Evolutionary conservation across 2,888 invertebrate genomes (phyloP).

Genomic region (Cataglyphis livida): DNA sequence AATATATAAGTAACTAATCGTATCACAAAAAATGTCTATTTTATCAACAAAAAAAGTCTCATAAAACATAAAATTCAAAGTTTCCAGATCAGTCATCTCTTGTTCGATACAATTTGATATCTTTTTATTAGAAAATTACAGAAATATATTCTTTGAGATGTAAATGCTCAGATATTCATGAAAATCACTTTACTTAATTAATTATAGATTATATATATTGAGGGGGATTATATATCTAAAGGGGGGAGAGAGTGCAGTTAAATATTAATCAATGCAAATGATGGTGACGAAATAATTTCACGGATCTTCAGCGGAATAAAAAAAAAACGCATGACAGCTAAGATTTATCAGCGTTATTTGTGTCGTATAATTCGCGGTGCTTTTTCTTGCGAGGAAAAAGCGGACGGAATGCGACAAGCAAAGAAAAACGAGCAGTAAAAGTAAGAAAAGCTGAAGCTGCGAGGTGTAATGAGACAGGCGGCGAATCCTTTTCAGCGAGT

Average conservation of each 20-base stretch:
- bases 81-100: not conserved
- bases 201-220: slow-evolving; percentile 6
- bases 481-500: slow-evolving; percentile 1
- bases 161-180: not conserved
- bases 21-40: not conserved
- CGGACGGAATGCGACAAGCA: not conserved
- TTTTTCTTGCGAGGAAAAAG: not conserved
- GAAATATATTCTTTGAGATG: not conserved
- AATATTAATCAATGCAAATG: not conserved
- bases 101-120: not conserved
- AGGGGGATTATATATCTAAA: not conserved
- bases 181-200: not conserved
- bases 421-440: not conserved
- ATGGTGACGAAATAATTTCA: slow-evolving; percentile 17
- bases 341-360: slow-evolving; percentile 30
- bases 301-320: slow-evolving; percentile 7
- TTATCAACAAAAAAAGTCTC: not conserved
- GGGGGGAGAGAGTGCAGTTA: not conserved
- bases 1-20: not conserved
- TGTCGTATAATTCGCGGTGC: slow-evolving; percentile 2
- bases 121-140: not conserved
- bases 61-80: not conserved
- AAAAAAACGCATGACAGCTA: slow-evolving; percentile 1
- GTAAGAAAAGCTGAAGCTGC: not conserved
- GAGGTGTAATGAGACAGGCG: slow-evolving; percentile 29